Evolutionary conservation across 1,140 invertebrate genomes (phyloP).

Genomic region (Coelopa frigida): DNA sequence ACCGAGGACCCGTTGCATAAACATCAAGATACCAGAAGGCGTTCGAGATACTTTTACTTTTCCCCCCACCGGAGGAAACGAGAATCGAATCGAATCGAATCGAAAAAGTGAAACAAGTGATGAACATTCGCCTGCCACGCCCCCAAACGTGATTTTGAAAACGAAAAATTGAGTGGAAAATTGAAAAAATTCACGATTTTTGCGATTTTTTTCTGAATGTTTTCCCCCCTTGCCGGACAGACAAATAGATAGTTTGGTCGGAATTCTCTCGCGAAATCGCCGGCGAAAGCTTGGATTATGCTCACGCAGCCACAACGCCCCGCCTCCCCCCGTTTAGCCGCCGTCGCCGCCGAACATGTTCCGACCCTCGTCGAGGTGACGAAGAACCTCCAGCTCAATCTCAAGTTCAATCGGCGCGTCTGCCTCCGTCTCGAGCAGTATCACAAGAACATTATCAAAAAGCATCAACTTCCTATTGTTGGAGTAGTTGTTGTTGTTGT

Average conservation of each 20-base stretch:
- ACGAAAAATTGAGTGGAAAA: too few relatives aligned
- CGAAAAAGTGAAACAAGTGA: too few relatives aligned
- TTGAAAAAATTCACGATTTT: constrained; percentile 5
- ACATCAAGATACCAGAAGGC: too few relatives aligned
- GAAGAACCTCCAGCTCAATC: constrained; percentile 23
- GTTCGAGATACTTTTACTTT: too few relatives aligned
- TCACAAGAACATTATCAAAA: constrained; percentile 37
- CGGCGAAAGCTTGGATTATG: constrained; percentile 36
- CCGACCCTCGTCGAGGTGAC: constrained; percentile 11
- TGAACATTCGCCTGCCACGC: not conserved
- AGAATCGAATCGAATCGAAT: too few relatives aligned
- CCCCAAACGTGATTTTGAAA: too few relatives aligned
- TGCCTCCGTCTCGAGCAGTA: constrained; percentile 27
- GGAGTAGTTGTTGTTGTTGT: constrained; percentile 26
- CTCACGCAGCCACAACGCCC: constrained; percentile 29
- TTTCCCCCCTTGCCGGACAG: not conserved
- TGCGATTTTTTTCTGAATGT: constrained; percentile 2
- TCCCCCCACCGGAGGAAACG: too few relatives aligned
- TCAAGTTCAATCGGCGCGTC: constrained; percentile 28
- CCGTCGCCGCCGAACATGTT: constrained; percentile 9
- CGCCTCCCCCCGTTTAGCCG: not conserved
- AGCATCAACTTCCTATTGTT: constrained; percentile 23
- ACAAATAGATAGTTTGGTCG: too few relatives aligned
- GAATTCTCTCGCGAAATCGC: too few relatives aligned
- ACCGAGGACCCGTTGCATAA: too few relatives aligned